Evolutionary conservation across 2,888 invertebrate species (phyloP), one percentile per base, ranked within the genome.

Genomic region (Drosophila paranaensis): DNA sequence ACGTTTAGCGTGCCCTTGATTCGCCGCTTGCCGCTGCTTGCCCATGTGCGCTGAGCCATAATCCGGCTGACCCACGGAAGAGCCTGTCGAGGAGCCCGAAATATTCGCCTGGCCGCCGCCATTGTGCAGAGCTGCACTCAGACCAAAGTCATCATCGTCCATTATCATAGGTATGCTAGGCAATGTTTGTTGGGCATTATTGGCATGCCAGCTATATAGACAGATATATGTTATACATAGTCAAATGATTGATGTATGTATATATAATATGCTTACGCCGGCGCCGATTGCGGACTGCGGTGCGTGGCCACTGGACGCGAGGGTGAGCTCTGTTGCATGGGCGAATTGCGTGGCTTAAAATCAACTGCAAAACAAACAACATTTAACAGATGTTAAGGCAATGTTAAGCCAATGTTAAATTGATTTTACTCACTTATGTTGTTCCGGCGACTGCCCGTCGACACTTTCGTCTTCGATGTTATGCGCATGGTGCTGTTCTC

Each of bases 101-200:
- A 69, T 73, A 70, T 86, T 83, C 25, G 79, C 83, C 39, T 84
- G 83, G 1, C 61, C 56, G 1, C 60, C 50, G 46, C 83, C 86
- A 68, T 87, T 89, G 48, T 78, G 65, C 71, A 77, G 71, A 81
- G 86, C 81, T 69, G 82, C 81, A 77, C 79, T 73, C 81, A 91
- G 70, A 46, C 89, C 90, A 78, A 87, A 91, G 66, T 90, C 89
- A 80, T 91, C 93, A 82, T 96, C 96, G 89, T 96, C 96, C 90
- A 96, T 96, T 69, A 95, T 93, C 50, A 96, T 95, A 77, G 96
- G 96, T 75, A 96, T 93, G 82, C 95, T 96, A 78, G 96, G 96
- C 76, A 96, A 93, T 10, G 96, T 95, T 78, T 96, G 95, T 91
- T 95, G 95, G 53, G 95, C 94, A 79, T 95, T 94, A 76, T 94